Percentiles rank a stretch among this genome's conserved stretches.
Conservation (phyloP, 2,888 invertebrate genomes). For the Drosophila picticornis region DNA sequence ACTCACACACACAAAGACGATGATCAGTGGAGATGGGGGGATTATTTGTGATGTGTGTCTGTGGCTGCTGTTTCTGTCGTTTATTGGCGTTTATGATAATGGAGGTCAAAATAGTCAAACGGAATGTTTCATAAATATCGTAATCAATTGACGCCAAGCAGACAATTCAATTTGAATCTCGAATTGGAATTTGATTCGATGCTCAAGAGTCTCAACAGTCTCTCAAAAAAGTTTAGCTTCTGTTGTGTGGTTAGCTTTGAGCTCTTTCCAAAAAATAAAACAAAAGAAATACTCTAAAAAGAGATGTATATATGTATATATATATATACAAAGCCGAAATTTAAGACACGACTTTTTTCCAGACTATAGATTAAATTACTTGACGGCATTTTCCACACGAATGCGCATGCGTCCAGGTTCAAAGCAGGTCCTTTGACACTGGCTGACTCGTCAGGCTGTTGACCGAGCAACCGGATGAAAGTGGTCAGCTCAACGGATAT, state of each 20-base stretch:
- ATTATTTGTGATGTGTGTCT: slow-evolving; percentile 13
- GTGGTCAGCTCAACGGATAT: slow-evolving; percentile 78
- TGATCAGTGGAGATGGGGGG: slow-evolving; percentile 9
- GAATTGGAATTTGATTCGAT: slow-evolving; percentile 63
- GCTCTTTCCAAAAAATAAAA: too few species aligned
- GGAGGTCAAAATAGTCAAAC: slow-evolving; percentile 84
- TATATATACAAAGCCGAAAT: slow-evolving; percentile 42
- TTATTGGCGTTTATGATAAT: slow-evolving; percentile 81
- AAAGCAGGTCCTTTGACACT: slow-evolving; percentile 59
- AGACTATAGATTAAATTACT: slow-evolving; percentile 74
- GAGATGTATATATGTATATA: background rate
- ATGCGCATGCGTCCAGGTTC: slow-evolving; percentile 77
- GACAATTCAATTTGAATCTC: slow-evolving; percentile 62
- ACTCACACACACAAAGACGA: slow-evolving; percentile 8
- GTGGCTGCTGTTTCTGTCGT: slow-evolving; percentile 45
- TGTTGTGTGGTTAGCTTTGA: slow-evolving; percentile 50
- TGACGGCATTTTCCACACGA: slow-evolving; percentile 76
- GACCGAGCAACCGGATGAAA: slow-evolving; percentile 77
- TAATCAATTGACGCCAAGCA: slow-evolving; percentile 77
- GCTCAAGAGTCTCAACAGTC: slow-evolving; percentile 17
- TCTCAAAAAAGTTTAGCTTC: slow-evolving; percentile 46
- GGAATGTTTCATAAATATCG: slow-evolving; percentile 82
- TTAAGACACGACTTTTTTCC: slow-evolving; percentile 57
- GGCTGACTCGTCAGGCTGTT: slow-evolving; percentile 60
- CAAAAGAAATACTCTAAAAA: background rate